Evolutionary conservation across 2,113 vertebrate species (phyloP).

Genomic region (Hyla sarda): DNA sequence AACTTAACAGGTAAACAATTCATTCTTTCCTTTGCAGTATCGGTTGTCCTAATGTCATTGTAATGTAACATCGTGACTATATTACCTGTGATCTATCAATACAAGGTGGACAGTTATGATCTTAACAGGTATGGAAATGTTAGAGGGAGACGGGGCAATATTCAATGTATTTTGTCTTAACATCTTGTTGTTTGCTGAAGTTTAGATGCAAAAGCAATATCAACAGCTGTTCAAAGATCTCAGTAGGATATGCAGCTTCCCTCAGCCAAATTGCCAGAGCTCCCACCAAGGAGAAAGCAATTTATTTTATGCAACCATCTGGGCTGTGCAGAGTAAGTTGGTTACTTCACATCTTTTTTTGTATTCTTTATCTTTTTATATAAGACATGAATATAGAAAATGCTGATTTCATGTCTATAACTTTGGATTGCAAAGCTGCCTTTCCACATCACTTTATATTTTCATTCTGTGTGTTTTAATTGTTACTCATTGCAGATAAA

Average conservation of each 20-base stretch:
- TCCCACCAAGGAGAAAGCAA: slow-evolving; percentile 78
- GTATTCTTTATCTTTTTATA: slow-evolving; percentile 63
- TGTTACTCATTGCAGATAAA: slow-evolving; percentile 66
- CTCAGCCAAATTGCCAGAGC: slow-evolving; percentile 79
- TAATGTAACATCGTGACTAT: not conserved
- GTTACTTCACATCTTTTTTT: slow-evolving; percentile 73
- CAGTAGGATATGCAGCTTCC: slow-evolving; percentile 77
- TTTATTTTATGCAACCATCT: slow-evolving; percentile 85
- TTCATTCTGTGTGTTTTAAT: slow-evolving; percentile 52
- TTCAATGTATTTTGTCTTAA: slow-evolving; percentile 70
- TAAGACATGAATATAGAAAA: slow-evolving; percentile 44
- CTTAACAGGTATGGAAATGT: slow-evolving; percentile 35
- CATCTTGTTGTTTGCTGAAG: slow-evolving; percentile 76
- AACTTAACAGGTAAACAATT: too few relatives aligned
- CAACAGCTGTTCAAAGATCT: slow-evolving; percentile 81
- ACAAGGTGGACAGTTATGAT: not conserved
- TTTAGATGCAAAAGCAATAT: slow-evolving; percentile 78
- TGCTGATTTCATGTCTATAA: slow-evolving; percentile 28
- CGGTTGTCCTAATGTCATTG: not conserved
- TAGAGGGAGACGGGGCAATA: not conserved
- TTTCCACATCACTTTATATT: slow-evolving; percentile 23
- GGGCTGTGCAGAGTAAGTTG: slow-evolving; percentile 76
- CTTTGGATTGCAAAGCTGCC: slow-evolving; percentile 21
- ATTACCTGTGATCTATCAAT: not conserved
- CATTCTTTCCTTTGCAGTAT: too few relatives aligned